These are phyloP conservation scores for Epizoanthus scotinus DNA, from an alignment of 92 coral and sea anemone species.

Conservation along the genomic window DNA sequence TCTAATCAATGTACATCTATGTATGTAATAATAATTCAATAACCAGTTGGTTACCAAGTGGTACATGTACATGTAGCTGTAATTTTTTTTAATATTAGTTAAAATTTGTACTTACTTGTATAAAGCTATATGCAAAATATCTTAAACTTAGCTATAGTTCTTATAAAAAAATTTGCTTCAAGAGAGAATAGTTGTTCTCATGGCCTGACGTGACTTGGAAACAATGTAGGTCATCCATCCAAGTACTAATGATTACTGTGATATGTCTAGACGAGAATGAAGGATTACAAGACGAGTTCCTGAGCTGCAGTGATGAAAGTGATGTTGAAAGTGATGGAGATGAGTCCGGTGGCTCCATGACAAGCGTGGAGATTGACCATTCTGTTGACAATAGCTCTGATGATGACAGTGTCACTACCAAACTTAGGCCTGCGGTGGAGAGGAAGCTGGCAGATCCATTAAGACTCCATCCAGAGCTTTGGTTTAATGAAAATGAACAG, in stretches of 20 bases:
- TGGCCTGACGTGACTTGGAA: no score
- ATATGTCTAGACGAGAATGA: constrained; percentile 24
- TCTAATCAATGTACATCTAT: not conserved
- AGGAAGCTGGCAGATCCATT: constrained; percentile 71
- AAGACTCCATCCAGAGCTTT: constrained; percentile 85
- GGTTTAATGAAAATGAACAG: constrained; percentile 97
- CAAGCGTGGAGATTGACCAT: constrained; percentile 40
- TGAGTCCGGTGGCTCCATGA: constrained; percentile 25
- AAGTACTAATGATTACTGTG: not conserved
- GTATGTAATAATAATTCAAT: no score
- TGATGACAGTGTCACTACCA: constrained; percentile 38
- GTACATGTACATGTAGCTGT: no score
- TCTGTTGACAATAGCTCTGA: constrained; percentile 42
- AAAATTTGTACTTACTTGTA: no score
- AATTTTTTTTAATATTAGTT: no score
- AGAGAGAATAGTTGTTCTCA: no score
- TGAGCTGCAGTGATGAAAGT: constrained; percentile 42
- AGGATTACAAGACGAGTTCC: constrained; percentile 5
- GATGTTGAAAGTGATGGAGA: constrained; percentile 57
- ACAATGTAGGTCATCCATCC: no score
- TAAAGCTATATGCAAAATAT: no score
- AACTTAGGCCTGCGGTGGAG: constrained; percentile 36
- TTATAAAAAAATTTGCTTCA: no score
- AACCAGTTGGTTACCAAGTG: no score
- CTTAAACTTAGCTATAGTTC: no score